Conservation (phyloP, 2,113 vertebrate genomes). For the Pseudois nayaur region DNA sequence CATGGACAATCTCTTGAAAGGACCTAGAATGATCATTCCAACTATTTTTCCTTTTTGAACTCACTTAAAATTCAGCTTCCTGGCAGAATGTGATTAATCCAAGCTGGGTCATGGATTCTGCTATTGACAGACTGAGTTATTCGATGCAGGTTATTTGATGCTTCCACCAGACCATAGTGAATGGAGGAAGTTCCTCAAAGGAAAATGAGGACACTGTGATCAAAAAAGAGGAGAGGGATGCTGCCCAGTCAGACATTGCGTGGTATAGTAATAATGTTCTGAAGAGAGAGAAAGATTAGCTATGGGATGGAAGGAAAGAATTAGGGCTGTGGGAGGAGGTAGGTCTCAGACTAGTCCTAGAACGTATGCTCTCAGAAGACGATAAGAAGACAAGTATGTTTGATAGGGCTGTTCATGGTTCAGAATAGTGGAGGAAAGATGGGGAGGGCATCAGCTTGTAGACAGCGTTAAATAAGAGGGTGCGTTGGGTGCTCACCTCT, state of each 20-base stretch:
- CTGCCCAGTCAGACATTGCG: not conserved
- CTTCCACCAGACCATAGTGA: not conserved
- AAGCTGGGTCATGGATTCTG: not conserved
- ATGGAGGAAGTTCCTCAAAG: not conserved
- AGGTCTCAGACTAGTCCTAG: not conserved
- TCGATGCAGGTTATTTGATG: not conserved
- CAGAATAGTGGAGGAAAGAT: not conserved
- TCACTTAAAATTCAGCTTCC: slow-evolving; percentile 24
- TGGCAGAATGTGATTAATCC: not conserved
- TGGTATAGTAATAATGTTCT: not conserved
- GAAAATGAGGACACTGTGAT: not conserved
- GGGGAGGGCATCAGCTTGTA: not conserved
- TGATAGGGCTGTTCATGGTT: not conserved
- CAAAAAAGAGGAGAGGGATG: not conserved
- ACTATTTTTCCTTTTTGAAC: slow-evolving; percentile 26
- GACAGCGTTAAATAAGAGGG: not conserved
- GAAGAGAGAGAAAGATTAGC: not conserved
- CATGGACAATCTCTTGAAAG: not conserved
- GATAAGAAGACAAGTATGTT: not conserved
- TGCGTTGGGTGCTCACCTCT: not conserved
- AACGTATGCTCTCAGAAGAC: not conserved
- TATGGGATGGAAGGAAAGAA: not conserved
- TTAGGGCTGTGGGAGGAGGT: not conserved
- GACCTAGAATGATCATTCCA: not conserved
- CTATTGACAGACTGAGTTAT: not conserved